Evolutionary conservation across 1,140 invertebrate species (phyloP), one percentile per base, ranked within the genome.

Genomic region (Riptortus pedestris): DNA sequence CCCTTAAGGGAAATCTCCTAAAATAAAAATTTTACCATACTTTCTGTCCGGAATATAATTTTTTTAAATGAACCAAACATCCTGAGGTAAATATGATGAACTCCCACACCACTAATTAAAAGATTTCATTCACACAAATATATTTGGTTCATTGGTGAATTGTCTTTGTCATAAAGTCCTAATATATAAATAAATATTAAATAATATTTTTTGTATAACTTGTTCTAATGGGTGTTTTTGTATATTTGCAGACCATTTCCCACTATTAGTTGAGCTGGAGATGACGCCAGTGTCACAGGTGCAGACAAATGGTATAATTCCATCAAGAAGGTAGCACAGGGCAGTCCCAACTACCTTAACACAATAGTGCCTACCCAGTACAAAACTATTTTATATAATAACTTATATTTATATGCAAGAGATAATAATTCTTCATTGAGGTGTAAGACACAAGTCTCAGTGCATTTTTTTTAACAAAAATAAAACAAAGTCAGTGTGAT

Each of bases 251-350:
- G 95, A 98, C 83, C 95, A 98, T 79, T 96, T 98, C 79, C 90
- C 94, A 55, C 78, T 98, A 61, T 79, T 98, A 69, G 93, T 95
- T 31, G 93, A 98, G 77, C 79, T 97, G 69, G 93, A 96, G 79
- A 87, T 97, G 85, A 78, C 77, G 24, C 81, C 83, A 33, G 80
- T 79, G 65, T 75, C 79, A 61, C 70, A 73, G 57, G 61, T 65
- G 7, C 64, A 60, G 45, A 52, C 64, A 0, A 65, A 65, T 22
- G 64, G 64, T 12, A 60, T 65, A 58, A 58, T 65, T 24, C 45
- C 64, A 9, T 27, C 52, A 26, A 73, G 76, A 65, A 78, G 77
- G 76, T 79, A 75, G 67, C 67, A 67, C 22, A 28, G 16, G 47
- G 33, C 27, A 55, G 11, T 55, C 16, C 18, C 24, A 1, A 3